Percentiles rank a stretch among this genome's conserved stretches.
These are phyloP conservation scores for Tupiocoris notatus DNA, from an alignment of 2,888 invertebrate genomes.

Conservation along the genomic window DNA sequence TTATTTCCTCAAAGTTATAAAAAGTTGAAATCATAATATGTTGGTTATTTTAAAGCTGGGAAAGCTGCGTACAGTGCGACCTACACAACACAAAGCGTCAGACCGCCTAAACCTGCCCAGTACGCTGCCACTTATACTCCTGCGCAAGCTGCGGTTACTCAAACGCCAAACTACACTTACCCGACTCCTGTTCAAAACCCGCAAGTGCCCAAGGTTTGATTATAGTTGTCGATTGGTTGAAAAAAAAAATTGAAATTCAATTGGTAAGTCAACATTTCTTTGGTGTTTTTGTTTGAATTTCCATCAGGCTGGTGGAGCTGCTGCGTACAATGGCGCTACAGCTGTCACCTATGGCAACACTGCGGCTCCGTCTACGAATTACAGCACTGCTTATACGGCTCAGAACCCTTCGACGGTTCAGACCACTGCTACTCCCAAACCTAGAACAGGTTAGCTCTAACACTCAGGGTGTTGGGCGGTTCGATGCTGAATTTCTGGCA, in stretches of 20 bases:
- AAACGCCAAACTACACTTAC: constrained; percentile 61
- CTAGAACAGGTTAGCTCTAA: constrained; percentile 50
- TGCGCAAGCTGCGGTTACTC: constrained; percentile 53
- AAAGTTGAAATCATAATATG: no score
- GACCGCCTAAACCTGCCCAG: constrained; percentile 51
- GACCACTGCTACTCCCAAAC: constrained; percentile 46
- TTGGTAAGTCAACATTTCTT: neutral
- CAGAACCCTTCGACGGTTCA: constrained; percentile 46
- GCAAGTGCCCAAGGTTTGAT: constrained; percentile 42
- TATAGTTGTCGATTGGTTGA: neutral
- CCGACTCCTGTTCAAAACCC: constrained; percentile 50
- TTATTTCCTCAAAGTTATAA: no score
- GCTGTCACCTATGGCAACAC: constrained; percentile 43
- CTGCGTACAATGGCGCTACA: constrained; percentile 42
- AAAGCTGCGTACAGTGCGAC: constrained; percentile 68
- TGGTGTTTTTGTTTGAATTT: constrained; percentile 1
- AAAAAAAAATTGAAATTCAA: neutral
- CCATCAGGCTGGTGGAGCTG: constrained; percentile 35
- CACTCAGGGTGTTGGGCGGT: neutral
- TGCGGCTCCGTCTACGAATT: constrained; percentile 43
- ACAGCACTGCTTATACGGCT: constrained; percentile 45
- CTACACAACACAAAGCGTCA: constrained; percentile 62
- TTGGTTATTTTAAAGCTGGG: constrained; percentile 43
- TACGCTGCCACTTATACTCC: constrained; percentile 43
- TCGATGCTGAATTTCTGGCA: neutral